Evolutionary conservation across 2,797 vertebrate species (phyloP), one percentile per base, ranked within the genome.

Genomic region (Octomys mimax): DNA sequence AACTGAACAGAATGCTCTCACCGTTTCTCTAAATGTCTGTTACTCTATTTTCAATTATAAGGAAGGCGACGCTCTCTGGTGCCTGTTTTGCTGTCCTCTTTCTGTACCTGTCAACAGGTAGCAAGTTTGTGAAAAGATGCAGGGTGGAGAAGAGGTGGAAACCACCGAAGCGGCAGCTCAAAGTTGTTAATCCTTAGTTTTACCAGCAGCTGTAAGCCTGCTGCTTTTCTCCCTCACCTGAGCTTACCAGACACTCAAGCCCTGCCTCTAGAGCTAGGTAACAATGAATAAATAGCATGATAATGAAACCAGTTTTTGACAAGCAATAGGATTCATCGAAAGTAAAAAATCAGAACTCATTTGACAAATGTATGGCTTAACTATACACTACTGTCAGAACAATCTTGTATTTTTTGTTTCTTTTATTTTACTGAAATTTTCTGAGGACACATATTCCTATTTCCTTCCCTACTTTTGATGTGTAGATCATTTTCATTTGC

Each of bases 1-100:
- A 71, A 21, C 33, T 80, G 13, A 46, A 70, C 19, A 71, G 39
- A 78, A 66, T 46, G 31, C 5, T 70, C 26, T 78, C 22, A 49
- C 36, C 81, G 31, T 81, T 70, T 92, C 70, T 70, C n/a, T 39
- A 94, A 73, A 80, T 78, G 89, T 78, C 64, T 46, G 46, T 59
- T 68, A 66, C 49, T 73, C 66, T 24, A 42, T 80, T 96, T 94
- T 81, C n/a, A 71, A 5, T 36, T 54, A 2, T 31, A 79, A 68
- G 6, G 66, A 78, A 31, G 88, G 14, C 46, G 92, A 75, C 33
- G 52, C 42, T 59, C 18, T 90, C 36, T 83, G n/a, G 36, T 70
- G 18, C 81, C 36, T 84, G 77, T 59, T 19, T 66, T 81, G 52
- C 36, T 68, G 66, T 79, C 46, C 11, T 54, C 39, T 80, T 91